Evolutionary conservation across 2,888 invertebrate species (phyloP).

Genomic region (Drosophila paramelanica): DNA sequence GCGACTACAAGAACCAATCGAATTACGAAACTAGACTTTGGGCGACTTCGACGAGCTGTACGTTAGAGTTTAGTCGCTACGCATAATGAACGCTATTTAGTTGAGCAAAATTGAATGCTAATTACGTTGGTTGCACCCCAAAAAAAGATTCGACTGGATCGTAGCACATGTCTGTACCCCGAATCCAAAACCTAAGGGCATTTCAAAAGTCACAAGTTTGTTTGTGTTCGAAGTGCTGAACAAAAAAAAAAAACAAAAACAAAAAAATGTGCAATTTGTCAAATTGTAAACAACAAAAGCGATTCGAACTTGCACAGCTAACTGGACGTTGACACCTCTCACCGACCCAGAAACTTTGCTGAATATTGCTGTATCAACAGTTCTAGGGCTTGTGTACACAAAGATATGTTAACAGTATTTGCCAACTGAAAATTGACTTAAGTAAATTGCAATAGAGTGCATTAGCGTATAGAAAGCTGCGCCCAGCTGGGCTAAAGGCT

Average conservation of each 20-base stretch:
- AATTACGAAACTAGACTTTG: conserved; percentile 7
- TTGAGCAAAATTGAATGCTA: conserved; percentile 23
- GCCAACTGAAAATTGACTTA: conserved; percentile 15
- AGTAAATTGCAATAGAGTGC: conserved; percentile 35
- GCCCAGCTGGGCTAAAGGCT: background rate
- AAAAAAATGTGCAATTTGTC: conserved; percentile 36
- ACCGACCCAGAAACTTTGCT: conserved; percentile 5
- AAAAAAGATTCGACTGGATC: conserved; percentile 1
- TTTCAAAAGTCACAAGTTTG: conserved; percentile 1
- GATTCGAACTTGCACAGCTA: background rate
- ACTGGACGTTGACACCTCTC: conserved; percentile 14
- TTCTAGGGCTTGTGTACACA: conserved; percentile 22
- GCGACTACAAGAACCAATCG: conserved; percentile 6
- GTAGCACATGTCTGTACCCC: background rate
- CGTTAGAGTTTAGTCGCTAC: conserved; percentile 16
- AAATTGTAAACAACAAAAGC: conserved; percentile 30
- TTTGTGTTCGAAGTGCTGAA: conserved; percentile 13
- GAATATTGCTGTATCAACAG: conserved; percentile 34
- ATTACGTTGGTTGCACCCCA: conserved; percentile 6
- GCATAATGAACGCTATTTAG: conserved; percentile 12
- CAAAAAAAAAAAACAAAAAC: background rate
- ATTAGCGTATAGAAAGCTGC: conserved; percentile 24
- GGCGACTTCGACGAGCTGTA: background rate
- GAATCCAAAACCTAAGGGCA: background rate
- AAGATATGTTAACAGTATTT: conserved; percentile 9